phyloP scores from a whole-genome alignment of 2,888 invertebrate genomes.

The Euspilapteryx auroguttella region DNA sequence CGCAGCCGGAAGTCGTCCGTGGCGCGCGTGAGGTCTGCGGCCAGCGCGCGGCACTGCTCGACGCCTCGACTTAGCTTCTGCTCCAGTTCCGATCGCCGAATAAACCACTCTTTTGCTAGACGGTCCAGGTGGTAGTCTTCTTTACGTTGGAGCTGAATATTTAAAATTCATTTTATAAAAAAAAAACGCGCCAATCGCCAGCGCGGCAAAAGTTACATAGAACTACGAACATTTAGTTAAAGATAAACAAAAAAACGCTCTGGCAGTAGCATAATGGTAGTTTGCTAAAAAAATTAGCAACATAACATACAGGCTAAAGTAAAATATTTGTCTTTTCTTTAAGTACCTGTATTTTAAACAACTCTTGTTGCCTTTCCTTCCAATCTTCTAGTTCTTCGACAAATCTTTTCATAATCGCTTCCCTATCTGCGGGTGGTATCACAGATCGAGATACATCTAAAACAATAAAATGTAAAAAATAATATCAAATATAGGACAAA shows the following conservation, averaged over 20 bases:
- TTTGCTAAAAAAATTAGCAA: no score
- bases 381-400: conserved; percentile 72
- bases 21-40: conserved; percentile 61
- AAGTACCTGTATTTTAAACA: conserved; percentile 63
- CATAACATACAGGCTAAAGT: no score
- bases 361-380: conserved; percentile 69
- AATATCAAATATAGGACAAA: no score
- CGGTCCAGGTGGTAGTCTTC: conserved; percentile 57
- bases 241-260: conserved; percentile 2
- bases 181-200: no score
- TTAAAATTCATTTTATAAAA: conserved; percentile 2
- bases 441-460: no score
- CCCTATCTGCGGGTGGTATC: conserved; percentile 22
- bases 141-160: conserved; percentile 53
- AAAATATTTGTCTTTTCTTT: no score
- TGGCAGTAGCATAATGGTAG: no score
- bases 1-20: conserved; percentile 57
- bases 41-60: conserved; percentile 63
- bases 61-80: conserved; percentile 58
- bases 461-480: no score
- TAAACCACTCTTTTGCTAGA: conserved; percentile 61
- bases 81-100: conserved; percentile 57
- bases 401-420: conserved; percentile 47
- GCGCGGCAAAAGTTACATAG: no score
- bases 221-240: no score